phyloP scores from a whole-genome alignment of 2,888 invertebrate genomes.

The Drosophila eohydei region DNA sequence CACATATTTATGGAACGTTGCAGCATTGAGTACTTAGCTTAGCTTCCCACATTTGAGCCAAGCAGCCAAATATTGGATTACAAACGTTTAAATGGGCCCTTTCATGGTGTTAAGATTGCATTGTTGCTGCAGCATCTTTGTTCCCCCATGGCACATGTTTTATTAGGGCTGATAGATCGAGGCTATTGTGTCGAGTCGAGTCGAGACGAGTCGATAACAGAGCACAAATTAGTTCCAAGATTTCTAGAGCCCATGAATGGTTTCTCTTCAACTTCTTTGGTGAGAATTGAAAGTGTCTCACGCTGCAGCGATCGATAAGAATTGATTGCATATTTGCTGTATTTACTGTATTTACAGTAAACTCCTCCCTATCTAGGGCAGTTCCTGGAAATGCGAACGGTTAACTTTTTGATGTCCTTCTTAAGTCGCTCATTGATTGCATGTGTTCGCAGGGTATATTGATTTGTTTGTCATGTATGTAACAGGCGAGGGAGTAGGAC shows the following conservation, averaged over 20 bases:
- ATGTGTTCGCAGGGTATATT: constrained; percentile 9
- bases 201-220: constrained; percentile 31
- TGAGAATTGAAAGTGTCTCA: constrained; percentile 60
- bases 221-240: constrained; percentile 44
- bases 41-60: constrained; percentile 38
- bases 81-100: constrained; percentile 4
- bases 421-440: constrained; percentile 20
- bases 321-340: constrained; percentile 78
- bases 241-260: constrained; percentile 33
- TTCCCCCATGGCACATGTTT: constrained; percentile 19
- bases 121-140: constrained; percentile 10
- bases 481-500: background rate
- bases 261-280: constrained; percentile 11
- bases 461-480: background rate
- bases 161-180: constrained; percentile 53
- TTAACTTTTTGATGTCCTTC: constrained; percentile 51
- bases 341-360: constrained; percentile 58
- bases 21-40: background rate
- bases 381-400: constrained; percentile 49
- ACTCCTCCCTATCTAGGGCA: constrained; percentile 19
- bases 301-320: constrained; percentile 65
- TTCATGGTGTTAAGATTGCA: constrained; percentile 2
- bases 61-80: constrained; percentile 26
- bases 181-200: constrained; percentile 32
- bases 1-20: background rate